phyloP scores from a whole-genome alignment of 1,140 invertebrate genomes.

The Drosophila guanche region DNA sequence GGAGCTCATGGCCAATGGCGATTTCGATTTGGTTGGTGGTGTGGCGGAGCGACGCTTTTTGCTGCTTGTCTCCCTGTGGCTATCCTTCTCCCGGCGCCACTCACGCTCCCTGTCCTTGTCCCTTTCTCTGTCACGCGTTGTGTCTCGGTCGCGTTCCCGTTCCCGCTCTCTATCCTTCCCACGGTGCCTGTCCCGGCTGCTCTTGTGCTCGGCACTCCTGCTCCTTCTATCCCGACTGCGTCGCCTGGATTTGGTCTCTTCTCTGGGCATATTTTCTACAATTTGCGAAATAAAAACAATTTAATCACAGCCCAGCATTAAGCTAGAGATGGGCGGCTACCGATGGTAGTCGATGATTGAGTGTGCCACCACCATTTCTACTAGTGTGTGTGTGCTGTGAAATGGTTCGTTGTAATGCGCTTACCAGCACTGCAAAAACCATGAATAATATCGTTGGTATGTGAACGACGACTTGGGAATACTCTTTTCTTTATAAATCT shows the following conservation, averaged over 20 bases:
- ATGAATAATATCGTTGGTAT: not conserved
- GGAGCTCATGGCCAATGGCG: slow-evolving; percentile 49
- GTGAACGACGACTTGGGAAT: too few relatives aligned
- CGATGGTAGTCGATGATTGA: slow-evolving; percentile 12
- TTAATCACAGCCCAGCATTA: not conserved
- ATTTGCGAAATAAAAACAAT: slow-evolving; percentile 44
- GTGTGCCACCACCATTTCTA: too few relatives aligned
- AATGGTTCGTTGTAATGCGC: not conserved
- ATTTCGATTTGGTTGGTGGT: not conserved
- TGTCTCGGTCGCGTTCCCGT: slow-evolving; percentile 9
- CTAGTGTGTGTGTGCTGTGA: too few relatives aligned
- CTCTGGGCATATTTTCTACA: slow-evolving; percentile 57
- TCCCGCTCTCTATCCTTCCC: slow-evolving; percentile 25
- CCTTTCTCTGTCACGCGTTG: slow-evolving; percentile 11
- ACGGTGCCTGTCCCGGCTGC: slow-evolving; percentile 19
- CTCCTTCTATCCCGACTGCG: slow-evolving; percentile 38
- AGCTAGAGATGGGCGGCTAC: not conserved
- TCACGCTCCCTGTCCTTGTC: slow-evolving; percentile 28
- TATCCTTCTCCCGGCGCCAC: slow-evolving; percentile 28
- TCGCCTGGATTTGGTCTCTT: slow-evolving; percentile 45
- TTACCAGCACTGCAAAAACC: slow-evolving; percentile 11
- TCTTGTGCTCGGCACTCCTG: slow-evolving; percentile 15
- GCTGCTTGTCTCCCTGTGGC: slow-evolving; percentile 11
- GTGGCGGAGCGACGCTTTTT: slow-evolving; percentile 22
- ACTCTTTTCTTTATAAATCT: too few relatives aligned